These are phyloP conservation scores for Syndactyla subalaris DNA, from an alignment of 2,797 vertebrate species.

Conservation along the genomic window DNA sequence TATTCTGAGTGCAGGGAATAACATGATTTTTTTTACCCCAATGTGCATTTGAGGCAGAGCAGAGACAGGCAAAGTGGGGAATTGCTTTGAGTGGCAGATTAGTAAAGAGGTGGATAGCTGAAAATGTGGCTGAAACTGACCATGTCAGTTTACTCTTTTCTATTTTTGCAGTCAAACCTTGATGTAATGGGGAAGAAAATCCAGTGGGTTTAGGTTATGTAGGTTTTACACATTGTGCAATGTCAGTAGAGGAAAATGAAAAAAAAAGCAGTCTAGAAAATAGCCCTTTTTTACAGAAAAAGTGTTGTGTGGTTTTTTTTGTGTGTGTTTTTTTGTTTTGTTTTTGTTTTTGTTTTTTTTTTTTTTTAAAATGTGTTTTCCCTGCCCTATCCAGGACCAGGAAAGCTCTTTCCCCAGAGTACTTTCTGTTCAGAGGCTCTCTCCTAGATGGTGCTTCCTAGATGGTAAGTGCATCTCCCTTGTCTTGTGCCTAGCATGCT, in stretches of 20 bases:
- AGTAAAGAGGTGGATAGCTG: background rate
- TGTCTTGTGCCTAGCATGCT: background rate
- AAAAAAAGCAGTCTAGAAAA: background rate
- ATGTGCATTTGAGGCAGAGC: background rate
- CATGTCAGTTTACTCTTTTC: background rate
- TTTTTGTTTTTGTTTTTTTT: background rate
- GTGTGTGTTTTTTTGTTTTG: too few relatives aligned
- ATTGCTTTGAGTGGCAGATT: background rate
- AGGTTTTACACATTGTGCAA: background rate
- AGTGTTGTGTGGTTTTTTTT: background rate
- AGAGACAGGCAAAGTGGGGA: background rate
- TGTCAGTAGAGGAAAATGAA: background rate
- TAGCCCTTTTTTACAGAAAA: background rate
- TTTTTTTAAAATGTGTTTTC: background rate
- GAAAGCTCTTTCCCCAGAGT: conserved; percentile 82
- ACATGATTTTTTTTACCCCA: background rate
- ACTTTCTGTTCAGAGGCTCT: conserved; percentile 89
- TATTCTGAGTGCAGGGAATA: background rate
- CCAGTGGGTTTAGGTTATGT: background rate
- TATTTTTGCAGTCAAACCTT: background rate
- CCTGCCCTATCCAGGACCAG: conserved; percentile 70
- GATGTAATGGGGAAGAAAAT: background rate
- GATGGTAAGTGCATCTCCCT: conserved; percentile 86
- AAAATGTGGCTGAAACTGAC: background rate
- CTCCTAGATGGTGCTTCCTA: conserved; percentile 96